These are phyloP conservation scores for Chrysomela aeneicollis DNA, from an alignment of 2,888 invertebrate genomes.

Conservation along the genomic window DNA sequence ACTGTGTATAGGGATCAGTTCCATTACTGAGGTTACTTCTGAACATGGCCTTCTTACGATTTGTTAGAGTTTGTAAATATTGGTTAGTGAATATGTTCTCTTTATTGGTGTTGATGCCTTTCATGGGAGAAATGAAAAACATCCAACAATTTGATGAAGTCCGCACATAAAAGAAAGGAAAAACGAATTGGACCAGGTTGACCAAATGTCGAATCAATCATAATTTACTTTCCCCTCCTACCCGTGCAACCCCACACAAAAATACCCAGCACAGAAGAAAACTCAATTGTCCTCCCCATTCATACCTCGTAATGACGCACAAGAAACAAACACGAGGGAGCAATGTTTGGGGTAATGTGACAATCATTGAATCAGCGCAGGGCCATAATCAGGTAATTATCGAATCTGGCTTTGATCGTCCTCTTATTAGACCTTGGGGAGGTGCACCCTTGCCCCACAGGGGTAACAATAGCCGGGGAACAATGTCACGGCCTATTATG, in stretches of 20 bases:
- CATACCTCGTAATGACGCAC: slow-evolving; percentile 44
- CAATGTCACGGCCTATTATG: slow-evolving; percentile 33
- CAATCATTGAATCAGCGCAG: slow-evolving; percentile 57
- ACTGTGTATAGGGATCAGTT: no score
- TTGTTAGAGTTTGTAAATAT: no score
- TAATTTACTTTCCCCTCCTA: not conserved
- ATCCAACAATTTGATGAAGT: no score
- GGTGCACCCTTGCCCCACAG: slow-evolving; percentile 40
- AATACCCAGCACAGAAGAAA: slow-evolving; percentile 40
- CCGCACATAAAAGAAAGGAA: no score
- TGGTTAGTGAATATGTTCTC: no score
- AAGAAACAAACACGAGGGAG: slow-evolving; percentile 52
- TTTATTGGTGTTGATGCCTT: no score
- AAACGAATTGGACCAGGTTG: not conserved
- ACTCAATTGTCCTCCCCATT: slow-evolving; percentile 47
- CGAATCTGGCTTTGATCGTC: slow-evolving; percentile 57
- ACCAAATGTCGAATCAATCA: slow-evolving; percentile 1
- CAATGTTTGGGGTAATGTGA: slow-evolving; percentile 55
- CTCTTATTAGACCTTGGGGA: slow-evolving; percentile 53
- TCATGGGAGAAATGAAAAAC: no score
- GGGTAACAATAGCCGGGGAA: slow-evolving; percentile 35
- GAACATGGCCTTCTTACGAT: no score
- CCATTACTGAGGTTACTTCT: no score
- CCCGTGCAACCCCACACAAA: not conserved
- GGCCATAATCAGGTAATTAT: slow-evolving; percentile 60